Percentiles rank a stretch among this genome's conserved stretches.
phyloP scores from a whole-genome alignment of 2,113 vertebrate genomes.

The Octodon degus region DNA sequence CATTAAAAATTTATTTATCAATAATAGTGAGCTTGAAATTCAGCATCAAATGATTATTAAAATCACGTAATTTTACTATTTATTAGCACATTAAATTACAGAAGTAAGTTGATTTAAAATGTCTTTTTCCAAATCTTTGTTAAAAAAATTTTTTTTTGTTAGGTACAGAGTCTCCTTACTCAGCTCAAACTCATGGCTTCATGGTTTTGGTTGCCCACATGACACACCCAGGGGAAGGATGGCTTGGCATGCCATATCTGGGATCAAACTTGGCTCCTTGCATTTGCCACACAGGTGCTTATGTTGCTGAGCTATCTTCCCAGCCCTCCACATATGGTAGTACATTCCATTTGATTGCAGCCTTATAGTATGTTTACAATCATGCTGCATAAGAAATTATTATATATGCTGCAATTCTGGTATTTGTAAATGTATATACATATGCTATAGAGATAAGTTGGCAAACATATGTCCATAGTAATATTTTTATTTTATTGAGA shows the following conservation, averaged over 20 bases:
- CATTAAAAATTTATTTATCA: neutral
- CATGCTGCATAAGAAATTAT: neutral
- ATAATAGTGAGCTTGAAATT: constrained; percentile 3
- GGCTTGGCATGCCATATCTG: too few species aligned
- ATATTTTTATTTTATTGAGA: neutral
- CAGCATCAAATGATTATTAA: constrained; percentile 14
- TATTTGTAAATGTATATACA: neutral
- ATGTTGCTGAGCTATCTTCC: too few species aligned
- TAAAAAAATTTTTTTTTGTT: too few species aligned
- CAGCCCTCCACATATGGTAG: neutral
- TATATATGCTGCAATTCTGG: neutral
- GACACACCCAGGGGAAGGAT: too few species aligned
- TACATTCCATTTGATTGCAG: neutral
- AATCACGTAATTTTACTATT: constrained; percentile 2
- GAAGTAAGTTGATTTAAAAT: constrained; percentile 54
- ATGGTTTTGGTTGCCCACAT: too few species aligned
- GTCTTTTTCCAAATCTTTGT: neutral
- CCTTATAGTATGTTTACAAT: neutral
- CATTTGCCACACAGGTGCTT: too few species aligned
- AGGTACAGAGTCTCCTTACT: too few species aligned
- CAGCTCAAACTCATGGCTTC: too few species aligned
- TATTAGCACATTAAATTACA: constrained; percentile 34
- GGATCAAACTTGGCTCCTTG: too few species aligned
- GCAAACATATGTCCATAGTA: neutral
- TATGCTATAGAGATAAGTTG: neutral